phyloP scores from a whole-genome alignment of 2,888 invertebrate genomes.

The Pachliopta kotzebuea region DNA sequence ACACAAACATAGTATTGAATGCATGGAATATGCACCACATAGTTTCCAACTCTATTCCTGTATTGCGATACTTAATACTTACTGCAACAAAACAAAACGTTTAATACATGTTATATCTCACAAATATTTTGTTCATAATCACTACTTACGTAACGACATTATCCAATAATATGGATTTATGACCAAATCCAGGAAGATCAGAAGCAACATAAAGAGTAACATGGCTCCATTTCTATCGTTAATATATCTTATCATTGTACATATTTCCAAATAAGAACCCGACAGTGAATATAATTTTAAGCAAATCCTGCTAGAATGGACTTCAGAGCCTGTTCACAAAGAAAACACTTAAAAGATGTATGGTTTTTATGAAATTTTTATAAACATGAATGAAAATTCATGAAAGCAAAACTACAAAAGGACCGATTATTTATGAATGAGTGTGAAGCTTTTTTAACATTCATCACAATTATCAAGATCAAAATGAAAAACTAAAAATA shows the following conservation, averaged over 20 bases:
- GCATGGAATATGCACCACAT: conserved; percentile 12
- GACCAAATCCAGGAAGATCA: conserved; percentile 11
- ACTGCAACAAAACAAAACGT: neutral
- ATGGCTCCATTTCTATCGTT: conserved; percentile 2
- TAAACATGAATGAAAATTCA: neutral
- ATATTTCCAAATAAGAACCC: conserved; percentile 5
- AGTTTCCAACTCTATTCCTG: neutral
- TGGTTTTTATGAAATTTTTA: too few relatives aligned
- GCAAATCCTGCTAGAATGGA: neutral
- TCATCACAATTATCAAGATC: too few relatives aligned
- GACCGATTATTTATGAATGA: too few relatives aligned
- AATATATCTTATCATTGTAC: conserved; percentile 9
- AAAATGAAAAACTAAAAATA: too few relatives aligned
- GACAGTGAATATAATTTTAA: neutral
- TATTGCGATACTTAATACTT: neutral
- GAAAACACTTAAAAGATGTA: neutral
- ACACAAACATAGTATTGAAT: neutral
- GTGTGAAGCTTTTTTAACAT: too few relatives aligned
- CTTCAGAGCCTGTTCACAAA: conserved; percentile 1
- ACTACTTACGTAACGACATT: conserved; percentile 6
- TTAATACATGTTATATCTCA: neutral
- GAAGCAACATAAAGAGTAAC: conserved; percentile 3
- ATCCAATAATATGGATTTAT: conserved; percentile 14
- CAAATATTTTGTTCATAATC: neutral
- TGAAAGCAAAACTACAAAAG: neutral